Base-by-base conservation (phyloP, 2,797 vertebrate species). In the Numenius phaeopus region DNA sequence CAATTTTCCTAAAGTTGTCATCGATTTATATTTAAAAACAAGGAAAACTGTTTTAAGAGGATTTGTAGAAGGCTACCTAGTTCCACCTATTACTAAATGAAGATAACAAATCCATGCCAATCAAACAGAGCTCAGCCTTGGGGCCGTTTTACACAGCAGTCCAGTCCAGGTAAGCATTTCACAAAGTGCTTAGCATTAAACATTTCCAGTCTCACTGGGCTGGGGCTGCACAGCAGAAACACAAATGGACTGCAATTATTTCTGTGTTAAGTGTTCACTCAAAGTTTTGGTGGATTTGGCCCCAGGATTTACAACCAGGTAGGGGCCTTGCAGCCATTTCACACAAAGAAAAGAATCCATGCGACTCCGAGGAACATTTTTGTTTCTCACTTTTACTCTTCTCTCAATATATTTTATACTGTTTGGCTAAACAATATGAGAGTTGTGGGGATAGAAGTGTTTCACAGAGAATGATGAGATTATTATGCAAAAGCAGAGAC, bases 401-500 rank as follows among this genome's bases (percentile, higher is more conserved):
- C 22, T 65, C 40, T 61, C n/a, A n/a, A n/a, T 61, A 26, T 7
- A 40, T 66, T 90, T 93, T 20, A 22, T 11, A 14, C 10, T 34
- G 6, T 89, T 90, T 82, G 18, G 14, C 81, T 72, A 39, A 69
- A 30, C 34, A 81, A 17, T n/a, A 44, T 6, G 24, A 76, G 24
- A 57, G 29, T 90, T 40, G 10, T 47, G 61, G 46, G 57, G 21
- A 67, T 12, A 73, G 32, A 55, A 89, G 19, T 9, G 7, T 85
- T 86, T 88, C 57, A 55, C 11, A 9, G 40, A 78, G 67, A 82
- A 82, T 44, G 13, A 44, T 75, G 75, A 54, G 24, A 89, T 88
- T 85, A 52, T 75, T 87, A 61, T 80, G 52, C 58, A 92, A 95
- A 96, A 84, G 1, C 9, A 47, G 73, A 67, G 39, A 71, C 27